Base-by-base conservation (phyloP, 2,797 vertebrate genomes). In the Calcarius lapponicus region DNA sequence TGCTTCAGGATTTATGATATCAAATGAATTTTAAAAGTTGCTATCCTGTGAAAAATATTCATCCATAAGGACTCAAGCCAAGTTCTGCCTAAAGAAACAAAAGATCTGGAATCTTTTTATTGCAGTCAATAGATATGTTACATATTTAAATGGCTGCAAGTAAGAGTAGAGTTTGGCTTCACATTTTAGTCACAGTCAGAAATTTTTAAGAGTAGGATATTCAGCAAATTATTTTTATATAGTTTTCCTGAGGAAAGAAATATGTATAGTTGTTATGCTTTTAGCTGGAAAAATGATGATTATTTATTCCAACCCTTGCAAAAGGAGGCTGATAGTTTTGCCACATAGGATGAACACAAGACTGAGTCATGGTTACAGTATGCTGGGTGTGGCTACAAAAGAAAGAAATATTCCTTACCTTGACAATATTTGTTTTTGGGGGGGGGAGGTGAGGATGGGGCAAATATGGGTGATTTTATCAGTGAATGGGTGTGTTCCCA, bases 361-460 rank as follows among this genome's bases (percentile, higher is more conserved):
- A 48, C 82, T 95, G 93, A 97, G 51, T 96, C 93, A 97, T 12
- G 12, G 40, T 62, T 91, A 64, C 62, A 79, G 65, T 70, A 88
- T 79, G 51, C 12, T 66, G 70, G 85, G 91, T 73, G 93, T 72
- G 92, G 19, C 57, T 75, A 70, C 40, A 84, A 76, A 72, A 71
- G 15, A 84, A 90, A 85, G 25, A 91, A 88, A 79, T 81, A 89
- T 72, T 91, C 56, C 88, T 93, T 86, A 94, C 62, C 43, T 69
- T 84, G 38, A 84, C 51, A 51, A 40, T 92, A 86, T 94, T 86
- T 91, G n/a, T 45, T 88, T 54, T 81, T 76, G 6, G 2, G 7
- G 13, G 13, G 9, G 15, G 3, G 11, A 28, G 10, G 26, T 19
- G 6, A n/a, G 4, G 24, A 22, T 32, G 57, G 31, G 6, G 51